Evolutionary conservation across 2,888 invertebrate species (phyloP).

Genomic region (Agrenia bidenticulata): DNA sequence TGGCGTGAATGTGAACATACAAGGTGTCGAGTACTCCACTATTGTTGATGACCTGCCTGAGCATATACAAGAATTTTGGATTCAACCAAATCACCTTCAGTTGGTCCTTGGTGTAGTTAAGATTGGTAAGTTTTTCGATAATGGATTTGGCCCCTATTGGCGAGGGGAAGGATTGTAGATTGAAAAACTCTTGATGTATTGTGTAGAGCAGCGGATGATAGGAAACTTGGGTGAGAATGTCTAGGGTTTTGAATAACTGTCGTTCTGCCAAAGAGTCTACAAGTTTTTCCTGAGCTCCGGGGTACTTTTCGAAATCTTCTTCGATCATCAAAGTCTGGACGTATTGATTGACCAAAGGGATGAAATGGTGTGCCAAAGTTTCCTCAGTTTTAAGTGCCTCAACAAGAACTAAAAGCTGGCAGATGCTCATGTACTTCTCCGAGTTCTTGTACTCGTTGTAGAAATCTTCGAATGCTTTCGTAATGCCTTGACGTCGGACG

Average conservation of each 20-base stretch:
- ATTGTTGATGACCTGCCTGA: neutral
- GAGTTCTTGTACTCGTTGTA: neutral
- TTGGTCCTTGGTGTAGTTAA: neutral
- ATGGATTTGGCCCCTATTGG: neutral
- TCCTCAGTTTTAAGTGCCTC: neutral
- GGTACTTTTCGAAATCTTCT: conserved; percentile 4
- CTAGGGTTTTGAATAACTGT: conserved; percentile 12
- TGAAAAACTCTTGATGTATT: conserved; percentile 17
- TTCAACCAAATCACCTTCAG: conserved; percentile 12
- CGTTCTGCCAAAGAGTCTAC: neutral
- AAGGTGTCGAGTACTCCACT: neutral
- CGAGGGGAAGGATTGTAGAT: neutral
- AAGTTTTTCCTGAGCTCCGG: neutral
- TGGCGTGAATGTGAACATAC: neutral
- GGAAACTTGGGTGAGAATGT: conserved; percentile 1
- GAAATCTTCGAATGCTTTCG: conserved; percentile 4
- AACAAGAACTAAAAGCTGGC: neutral
- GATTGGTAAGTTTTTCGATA: conserved; percentile 5
- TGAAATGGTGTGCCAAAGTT: neutral
- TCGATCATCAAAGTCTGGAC: neutral
- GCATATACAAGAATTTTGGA: conserved; percentile 14
- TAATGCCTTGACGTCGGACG: conserved; percentile 4
- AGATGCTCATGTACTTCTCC: neutral
- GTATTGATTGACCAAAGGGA: neutral
- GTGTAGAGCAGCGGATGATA: conserved; percentile 6